Evolutionary conservation across 2,797 vertebrate genomes (phyloP), one percentile per base, ranked within the genome.

Genomic region (Urosaurus nigricauda): DNA sequence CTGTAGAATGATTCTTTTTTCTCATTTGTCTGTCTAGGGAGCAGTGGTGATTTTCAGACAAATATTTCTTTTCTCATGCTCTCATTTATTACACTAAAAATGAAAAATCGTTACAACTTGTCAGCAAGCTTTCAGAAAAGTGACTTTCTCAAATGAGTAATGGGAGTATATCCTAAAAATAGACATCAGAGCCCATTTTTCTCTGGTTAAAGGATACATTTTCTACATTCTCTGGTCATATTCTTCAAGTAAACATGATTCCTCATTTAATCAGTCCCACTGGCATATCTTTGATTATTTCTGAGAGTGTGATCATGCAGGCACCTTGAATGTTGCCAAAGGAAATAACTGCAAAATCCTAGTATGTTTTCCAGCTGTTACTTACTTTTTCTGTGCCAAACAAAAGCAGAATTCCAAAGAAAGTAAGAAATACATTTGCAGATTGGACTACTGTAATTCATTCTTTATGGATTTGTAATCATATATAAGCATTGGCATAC

Each of bases 211-310:
- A 74, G 63, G 90, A 89, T 93, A 40, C 88, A 92, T 86, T 92
- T 85, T 93, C 85, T 87, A 47, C 58, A n/a, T 91, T 63, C 78
- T 88, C 51, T 85, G 75, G 37, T 91, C 56, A 84, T 24, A 21
- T 91, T 92, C 77, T 89, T n/a, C 75, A 89, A 93, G 87, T 51
- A 83, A 94, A 82, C 74, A 26, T 83, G 86, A 87, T 63, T 92
- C 88, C 65, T 87, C 14, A 37, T 92, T 70, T 83, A 89, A 0
- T 75, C 87, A 88, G 91, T 93, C 85, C 90, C 88, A 90, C 43
- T 79, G 79, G 92, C 92, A 91, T 88, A 84, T 79, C 32, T 84
- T 65, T 58, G 84, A 43, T 53, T 92, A 79, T 77, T 83, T 86
- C 73, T 21, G 0, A 87, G 47, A 86, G 81, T 51, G 35, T 88